Evolutionary conservation across 2,113 vertebrate species (phyloP), one percentile per base, ranked within the genome.

Genomic region (Hemichromis elongatus): DNA sequence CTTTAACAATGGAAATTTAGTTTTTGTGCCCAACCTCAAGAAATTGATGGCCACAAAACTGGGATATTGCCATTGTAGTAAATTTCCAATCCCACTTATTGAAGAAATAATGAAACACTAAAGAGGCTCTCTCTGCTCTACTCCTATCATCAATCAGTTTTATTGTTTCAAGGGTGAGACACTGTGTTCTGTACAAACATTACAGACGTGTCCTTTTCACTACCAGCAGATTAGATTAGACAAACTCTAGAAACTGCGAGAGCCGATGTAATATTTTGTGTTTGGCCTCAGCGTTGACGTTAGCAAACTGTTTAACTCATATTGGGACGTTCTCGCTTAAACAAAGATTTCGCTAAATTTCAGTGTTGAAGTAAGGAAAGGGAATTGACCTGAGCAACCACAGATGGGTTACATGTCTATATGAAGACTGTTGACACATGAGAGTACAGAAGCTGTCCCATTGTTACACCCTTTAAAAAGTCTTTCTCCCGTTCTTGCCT

Each of bases 1-100:
- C 88, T 87, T 92, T 92, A 93, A 92, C 88, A 93, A 94, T 94
- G 95, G 93, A 95, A 94, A 95, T 88, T 94, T 93, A 2, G 81
- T 83, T 93, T 92, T 82, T 73, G 70, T 86, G 92, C 90, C 91
- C 88, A 84, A 92, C 92, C 94, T 90, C 91, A 93, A 90, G 87
- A 91, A 92, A 95, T 63, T 85, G 92, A 93, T 90, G 89, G 91
- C 89, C 86, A 84, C 88, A 90, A 85, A 92, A 86, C 78, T 92
- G 81, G 86, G 90, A 80, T 79, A 16, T 56, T 91, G 86, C 91
- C 86, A 89, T 68, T 59, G 87, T 83, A 83, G 88, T 93, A 91
- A 88, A 92, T 93, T 93, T 92, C 90, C 90, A 90, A 92, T 90
- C 88, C 90, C 82, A 78, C 87, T 90, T 87, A 92, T 90, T 94